Conservation (phyloP, 2,797 vertebrate species). For the Galagoides demidoff region DNA sequence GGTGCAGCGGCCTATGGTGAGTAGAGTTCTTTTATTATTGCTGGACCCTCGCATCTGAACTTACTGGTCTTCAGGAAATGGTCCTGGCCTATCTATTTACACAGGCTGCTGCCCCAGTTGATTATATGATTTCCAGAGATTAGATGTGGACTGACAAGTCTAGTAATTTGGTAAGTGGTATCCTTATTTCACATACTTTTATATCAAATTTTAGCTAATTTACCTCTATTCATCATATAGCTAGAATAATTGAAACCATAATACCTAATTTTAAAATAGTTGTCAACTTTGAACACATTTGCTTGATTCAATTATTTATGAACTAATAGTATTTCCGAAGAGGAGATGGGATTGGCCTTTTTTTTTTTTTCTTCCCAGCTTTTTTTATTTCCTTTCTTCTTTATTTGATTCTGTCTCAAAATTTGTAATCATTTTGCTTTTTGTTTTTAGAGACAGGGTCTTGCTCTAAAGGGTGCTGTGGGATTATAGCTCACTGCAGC, state of each 20-base stretch:
- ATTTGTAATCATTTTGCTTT: neutral
- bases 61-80: conserved; percentile 24
- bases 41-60: neutral
- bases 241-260: neutral
- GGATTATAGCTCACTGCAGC: neutral
- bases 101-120: neutral
- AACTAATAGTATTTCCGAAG: neutral
- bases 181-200: neutral
- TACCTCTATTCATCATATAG: neutral
- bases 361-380: neutral
- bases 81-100: conserved; percentile 6
- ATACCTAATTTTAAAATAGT: conserved; percentile 21
- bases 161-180: neutral
- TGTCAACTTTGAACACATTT: conserved; percentile 1
- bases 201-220: neutral
- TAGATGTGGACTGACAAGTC: neutral
- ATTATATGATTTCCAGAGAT: neutral
- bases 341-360: neutral
- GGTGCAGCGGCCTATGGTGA: neutral
- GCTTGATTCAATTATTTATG: neutral
- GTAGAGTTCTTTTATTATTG: neutral
- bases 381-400: neutral
- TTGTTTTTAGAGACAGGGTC: neutral
- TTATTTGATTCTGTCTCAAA: neutral
- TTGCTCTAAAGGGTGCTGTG: neutral